These are phyloP conservation scores for Mallotus villosus DNA, from an alignment of 2,797 vertebrate genomes.

Conservation along the genomic window DNA sequence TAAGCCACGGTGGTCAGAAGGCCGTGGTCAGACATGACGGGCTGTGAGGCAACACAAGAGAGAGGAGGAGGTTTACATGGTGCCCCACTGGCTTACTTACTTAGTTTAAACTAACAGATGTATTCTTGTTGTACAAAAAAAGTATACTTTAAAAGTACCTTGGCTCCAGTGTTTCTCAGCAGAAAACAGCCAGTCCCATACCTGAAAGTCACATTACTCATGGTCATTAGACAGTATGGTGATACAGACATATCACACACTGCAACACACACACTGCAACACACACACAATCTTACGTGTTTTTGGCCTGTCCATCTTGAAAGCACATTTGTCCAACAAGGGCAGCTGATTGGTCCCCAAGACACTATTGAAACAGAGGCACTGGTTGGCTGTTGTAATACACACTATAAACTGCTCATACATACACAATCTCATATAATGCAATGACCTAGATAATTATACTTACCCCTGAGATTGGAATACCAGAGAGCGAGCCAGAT, in stretches of 20 bases:
- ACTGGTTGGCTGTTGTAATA: not conserved
- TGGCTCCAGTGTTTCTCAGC: constrained; percentile 89
- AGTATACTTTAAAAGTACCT: constrained; percentile 74
- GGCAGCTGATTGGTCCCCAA: constrained; percentile 97
- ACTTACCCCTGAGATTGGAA: constrained; percentile 97
- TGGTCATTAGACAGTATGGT: not conserved
- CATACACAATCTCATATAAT: not conserved
- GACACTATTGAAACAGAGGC: constrained; percentile 78
- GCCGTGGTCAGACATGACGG: constrained; percentile 95
- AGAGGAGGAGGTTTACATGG: constrained; percentile 12
- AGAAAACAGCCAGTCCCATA: constrained; percentile 98
- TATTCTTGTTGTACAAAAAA: not conserved
- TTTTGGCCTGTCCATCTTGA: constrained; percentile 93
- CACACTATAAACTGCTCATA: not conserved
- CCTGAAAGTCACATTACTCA: constrained; percentile 60
- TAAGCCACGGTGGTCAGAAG: constrained; percentile 96
- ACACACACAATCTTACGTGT: constrained; percentile 81
- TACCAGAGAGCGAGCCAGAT: constrained; percentile 89
- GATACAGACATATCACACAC: constrained; percentile 1
- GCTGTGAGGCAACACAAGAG: constrained; percentile 63
- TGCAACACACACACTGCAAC: not conserved
- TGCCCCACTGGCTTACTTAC: not conserved
- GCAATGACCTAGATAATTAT: not conserved
- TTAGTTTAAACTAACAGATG: constrained; percentile 2
- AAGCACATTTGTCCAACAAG: constrained; percentile 99